phyloP scores from a whole-genome alignment of 2,113 vertebrate genomes.

The Neogobius melanostomus region DNA sequence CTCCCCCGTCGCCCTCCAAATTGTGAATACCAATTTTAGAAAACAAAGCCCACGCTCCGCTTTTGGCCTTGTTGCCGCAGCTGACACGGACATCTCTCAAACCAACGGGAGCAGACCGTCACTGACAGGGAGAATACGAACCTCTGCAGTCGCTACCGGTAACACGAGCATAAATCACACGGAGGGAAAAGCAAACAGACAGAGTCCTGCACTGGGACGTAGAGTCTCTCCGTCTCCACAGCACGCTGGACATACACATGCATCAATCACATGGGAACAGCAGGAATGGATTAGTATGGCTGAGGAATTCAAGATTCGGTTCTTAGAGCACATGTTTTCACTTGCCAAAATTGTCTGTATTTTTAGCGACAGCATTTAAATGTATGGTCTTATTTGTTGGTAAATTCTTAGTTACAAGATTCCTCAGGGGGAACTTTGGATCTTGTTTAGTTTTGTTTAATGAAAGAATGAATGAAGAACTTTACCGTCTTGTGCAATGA shows the following conservation, averaged over 20 bases:
- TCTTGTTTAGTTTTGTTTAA: too few species aligned
- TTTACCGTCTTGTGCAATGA: too few species aligned
- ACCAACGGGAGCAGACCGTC: constrained; percentile 30
- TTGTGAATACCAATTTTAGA: not conserved
- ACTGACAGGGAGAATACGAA: constrained; percentile 22
- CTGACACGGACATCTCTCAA: not conserved
- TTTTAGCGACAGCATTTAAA: too few species aligned
- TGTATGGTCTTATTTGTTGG: too few species aligned
- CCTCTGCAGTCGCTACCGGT: constrained; percentile 8
- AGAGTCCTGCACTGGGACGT: constrained; percentile 2
- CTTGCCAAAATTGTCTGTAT: too few species aligned
- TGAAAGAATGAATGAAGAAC: too few species aligned
- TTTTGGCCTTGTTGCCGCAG: not conserved
- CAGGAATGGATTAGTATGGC: not conserved
- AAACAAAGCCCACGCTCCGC: not conserved
- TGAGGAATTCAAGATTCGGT: too few species aligned
- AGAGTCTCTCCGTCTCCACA: constrained; percentile 2
- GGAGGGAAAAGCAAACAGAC: constrained; percentile 35
- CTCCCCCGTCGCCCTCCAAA: not conserved
- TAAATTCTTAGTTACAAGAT: too few species aligned
- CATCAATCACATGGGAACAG: constrained; percentile 43
- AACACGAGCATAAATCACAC: constrained; percentile 43
- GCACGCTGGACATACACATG: constrained; percentile 26
- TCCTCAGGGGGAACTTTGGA: too few species aligned
- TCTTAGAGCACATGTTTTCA: too few species aligned